These are phyloP conservation scores for Chaenogobius annularis DNA, from an alignment of 2,113 vertebrate species.

Conservation along the genomic window DNA sequence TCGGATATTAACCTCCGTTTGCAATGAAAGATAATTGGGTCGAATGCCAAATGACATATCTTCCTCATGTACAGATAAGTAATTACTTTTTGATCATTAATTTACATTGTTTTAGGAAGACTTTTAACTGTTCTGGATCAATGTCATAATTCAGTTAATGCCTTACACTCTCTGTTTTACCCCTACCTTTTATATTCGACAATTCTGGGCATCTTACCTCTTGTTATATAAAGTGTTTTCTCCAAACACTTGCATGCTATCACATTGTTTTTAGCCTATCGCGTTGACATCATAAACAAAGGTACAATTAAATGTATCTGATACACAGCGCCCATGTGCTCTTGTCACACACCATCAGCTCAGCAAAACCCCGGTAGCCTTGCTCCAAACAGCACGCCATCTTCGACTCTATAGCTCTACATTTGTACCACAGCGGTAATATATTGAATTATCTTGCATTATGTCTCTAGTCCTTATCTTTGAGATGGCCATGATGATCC, in stretches of 20 bases:
- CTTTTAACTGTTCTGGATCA: background rate
- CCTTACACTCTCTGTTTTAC: background rate
- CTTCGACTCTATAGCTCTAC: slow-evolving; percentile 37
- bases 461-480: slow-evolving; percentile 53
- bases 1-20: too few relatives aligned
- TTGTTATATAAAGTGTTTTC: background rate
- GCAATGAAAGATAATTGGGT: too few relatives aligned
- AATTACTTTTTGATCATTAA: too few relatives aligned
- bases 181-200: background rate
- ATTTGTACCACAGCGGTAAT: slow-evolving; percentile 49
- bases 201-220: slow-evolving; percentile 4
- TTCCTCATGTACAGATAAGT: too few relatives aligned
- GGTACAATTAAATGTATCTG: slow-evolving; percentile 15
- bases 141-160: background rate
- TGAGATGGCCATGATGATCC: slow-evolving; percentile 41
- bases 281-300: slow-evolving; percentile 37
- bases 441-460: slow-evolving; percentile 62
- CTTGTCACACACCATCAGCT: slow-evolving; percentile 45
- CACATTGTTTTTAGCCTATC: slow-evolving; percentile 14
- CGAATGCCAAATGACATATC: too few relatives aligned
- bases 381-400: slow-evolving; percentile 35
- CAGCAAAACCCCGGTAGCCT: slow-evolving; percentile 22
- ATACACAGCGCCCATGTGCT: slow-evolving; percentile 41
- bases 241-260: background rate
- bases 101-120: background rate